These are phyloP conservation scores for Papilio machaon DNA, from an alignment of 1,140 invertebrate genomes.

Conservation along the genomic window DNA sequence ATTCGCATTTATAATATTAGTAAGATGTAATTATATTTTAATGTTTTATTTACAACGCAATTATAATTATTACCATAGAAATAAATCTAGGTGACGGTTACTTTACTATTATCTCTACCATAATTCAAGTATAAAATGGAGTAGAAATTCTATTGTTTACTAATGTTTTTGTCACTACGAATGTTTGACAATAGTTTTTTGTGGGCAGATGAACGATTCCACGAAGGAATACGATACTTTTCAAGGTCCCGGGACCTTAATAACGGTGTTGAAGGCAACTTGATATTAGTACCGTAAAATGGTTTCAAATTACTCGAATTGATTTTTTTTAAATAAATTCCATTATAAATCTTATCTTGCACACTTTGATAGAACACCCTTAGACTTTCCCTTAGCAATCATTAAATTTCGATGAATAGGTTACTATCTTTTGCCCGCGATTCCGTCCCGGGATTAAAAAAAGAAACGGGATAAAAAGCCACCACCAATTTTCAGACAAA, in stretches of 20 bases:
- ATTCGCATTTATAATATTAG: no score
- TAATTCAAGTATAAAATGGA: not conserved
- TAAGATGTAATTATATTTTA: not conserved
- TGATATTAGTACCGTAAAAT: constrained; percentile 34
- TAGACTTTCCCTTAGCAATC: not conserved
- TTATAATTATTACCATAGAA: not conserved
- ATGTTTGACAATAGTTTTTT: constrained; percentile 20
- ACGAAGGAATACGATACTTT: constrained; percentile 66
- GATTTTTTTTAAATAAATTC: constrained; percentile 11
- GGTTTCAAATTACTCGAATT: constrained; percentile 26
- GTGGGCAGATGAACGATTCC: constrained; percentile 43
- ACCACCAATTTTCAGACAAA: no score
- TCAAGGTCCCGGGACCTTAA: constrained; percentile 36
- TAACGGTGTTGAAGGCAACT: constrained; percentile 37
- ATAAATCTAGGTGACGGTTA: not conserved
- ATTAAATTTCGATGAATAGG: no score
- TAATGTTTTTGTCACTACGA: not conserved
- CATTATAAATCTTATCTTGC: not conserved
- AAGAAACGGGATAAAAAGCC: no score
- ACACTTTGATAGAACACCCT: not conserved
- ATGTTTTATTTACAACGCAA: not conserved
- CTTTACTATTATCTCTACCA: not conserved
- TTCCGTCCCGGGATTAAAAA: no score
- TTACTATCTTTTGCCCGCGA: no score
- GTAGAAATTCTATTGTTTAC: not conserved